These are phyloP conservation scores for Arenaria interpres DNA, from an alignment of 2,113 vertebrate genomes.

Conservation along the genomic window DNA sequence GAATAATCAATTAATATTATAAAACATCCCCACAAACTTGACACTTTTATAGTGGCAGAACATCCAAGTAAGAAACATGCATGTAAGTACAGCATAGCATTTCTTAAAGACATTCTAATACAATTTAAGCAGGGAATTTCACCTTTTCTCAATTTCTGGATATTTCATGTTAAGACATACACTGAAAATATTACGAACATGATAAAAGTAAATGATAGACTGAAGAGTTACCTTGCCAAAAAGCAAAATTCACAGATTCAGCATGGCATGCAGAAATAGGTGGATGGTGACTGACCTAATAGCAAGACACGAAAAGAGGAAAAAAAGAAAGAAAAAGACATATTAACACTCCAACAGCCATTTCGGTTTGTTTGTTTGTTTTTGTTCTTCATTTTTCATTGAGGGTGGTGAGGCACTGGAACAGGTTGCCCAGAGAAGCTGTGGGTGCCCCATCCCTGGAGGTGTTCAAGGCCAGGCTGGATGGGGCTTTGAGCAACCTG, in stretches of 20 bases:
- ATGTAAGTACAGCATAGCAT: neutral
- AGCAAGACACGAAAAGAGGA: slow-evolving; percentile 5
- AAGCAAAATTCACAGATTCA: slow-evolving; percentile 92
- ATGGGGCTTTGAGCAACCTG: neutral
- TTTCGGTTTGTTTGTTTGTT: neutral
- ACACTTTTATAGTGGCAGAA: neutral
- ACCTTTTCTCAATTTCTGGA: neutral
- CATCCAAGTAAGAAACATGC: neutral
- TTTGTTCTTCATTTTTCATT: neutral
- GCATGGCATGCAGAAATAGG: slow-evolving; percentile 96
- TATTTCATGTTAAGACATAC: neutral
- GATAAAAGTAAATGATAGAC: neutral
- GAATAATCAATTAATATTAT: neutral
- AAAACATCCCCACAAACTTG: neutral
- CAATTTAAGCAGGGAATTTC: neutral
- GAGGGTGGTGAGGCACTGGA: neutral
- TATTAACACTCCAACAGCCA: neutral
- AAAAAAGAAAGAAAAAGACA: neutral
- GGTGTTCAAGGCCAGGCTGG: neutral
- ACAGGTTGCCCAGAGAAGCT: neutral
- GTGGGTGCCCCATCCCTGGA: neutral
- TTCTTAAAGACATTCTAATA: neutral
- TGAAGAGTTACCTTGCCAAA: slow-evolving; percentile 92
- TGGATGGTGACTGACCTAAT: slow-evolving; percentile 97
- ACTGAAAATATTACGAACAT: neutral